A percentile compares a stretch with the other conserved stretches of the same genome.
Conservation (phyloP, 2,797 vertebrate genomes). For the Okamejei kenojei region DNA sequence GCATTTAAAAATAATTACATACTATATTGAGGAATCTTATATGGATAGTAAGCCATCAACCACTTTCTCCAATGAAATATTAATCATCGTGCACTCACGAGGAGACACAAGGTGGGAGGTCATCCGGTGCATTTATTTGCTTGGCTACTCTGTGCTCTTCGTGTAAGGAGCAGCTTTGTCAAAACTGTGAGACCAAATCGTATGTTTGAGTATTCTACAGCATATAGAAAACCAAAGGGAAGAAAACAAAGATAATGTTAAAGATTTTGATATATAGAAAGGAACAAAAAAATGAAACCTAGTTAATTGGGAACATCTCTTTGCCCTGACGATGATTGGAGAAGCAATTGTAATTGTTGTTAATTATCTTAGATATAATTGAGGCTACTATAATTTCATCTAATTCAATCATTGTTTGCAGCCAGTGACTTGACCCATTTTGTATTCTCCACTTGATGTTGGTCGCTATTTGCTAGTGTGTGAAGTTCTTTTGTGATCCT, state of each 20-base stretch:
- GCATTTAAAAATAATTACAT: not conserved
- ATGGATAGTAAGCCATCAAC: no score
- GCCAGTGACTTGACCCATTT: not conserved
- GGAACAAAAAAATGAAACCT: not conserved
- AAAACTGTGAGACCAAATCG: not conserved
- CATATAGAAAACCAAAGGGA: not conserved
- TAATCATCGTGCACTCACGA: not conserved
- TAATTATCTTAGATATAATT: not conserved
- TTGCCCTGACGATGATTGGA: not conserved
- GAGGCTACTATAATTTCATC: not conserved
- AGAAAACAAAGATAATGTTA: not conserved
- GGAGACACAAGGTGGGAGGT: not conserved
- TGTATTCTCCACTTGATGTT: not conserved
- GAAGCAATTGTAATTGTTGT: not conserved
- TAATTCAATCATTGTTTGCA: not conserved
- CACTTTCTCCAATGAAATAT: not conserved
- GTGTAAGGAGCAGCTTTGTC: not conserved
- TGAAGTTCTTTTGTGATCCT: not conserved
- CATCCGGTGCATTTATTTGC: not conserved
- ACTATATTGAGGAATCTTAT: not conserved
- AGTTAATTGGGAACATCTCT: not conserved
- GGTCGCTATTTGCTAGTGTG: not conserved
- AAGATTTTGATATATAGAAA: not conserved
- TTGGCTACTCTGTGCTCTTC: not conserved
- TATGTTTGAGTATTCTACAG: not conserved